Evolutionary conservation across 2,797 vertebrate species (phyloP), one percentile per base, ranked within the genome.

Genomic region (Myripristis murdjan): DNA sequence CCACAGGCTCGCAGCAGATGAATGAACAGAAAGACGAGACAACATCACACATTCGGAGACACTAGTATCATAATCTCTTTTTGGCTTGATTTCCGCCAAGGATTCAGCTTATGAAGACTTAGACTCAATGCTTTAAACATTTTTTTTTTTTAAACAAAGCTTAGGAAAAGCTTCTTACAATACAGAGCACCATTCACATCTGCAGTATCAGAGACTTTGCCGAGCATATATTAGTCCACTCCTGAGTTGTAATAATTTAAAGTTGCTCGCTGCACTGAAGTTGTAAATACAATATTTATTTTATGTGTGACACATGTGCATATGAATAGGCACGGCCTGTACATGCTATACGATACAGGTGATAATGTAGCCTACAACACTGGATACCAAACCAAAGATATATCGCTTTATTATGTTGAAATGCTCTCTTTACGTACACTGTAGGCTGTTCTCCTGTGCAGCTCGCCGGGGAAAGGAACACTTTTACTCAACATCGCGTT

Each of bases 271-370:
- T 57, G 54, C 59, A 54, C 55, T 66, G 47, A 63, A 77, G 77
- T 55, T 91, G 84, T 90, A 92, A 77, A 91, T 92, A 89, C 62
- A 59, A 46, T 92, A 88, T 92, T 86, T 87, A 89, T 92, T 89
- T 85, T 59, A 49, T 63, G 72, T 70, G 41, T 24, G 62, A 51
- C 16, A 55, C 48, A 52, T 16, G 6, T 54, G 49, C 20, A 31
- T 70, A 54, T 23, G 31, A 46, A 70, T 26, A 64, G 26, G 49
- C 39, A n/a, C 52, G 51, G 54, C 67, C 41, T 48, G 39, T 60
- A 8, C 33, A 22, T 41, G 59, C 47, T 23, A 55, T 56, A 15
- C 28, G 5, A 56, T 55, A 20, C 39, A 56, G 58, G 15, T 43
- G 0, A 18, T 33, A n/a, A 3, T 37, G n/a, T 72, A 53, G 47